phyloP scores from a whole-genome alignment of 2,888 invertebrate species.

The Argynnis bischoffii region DNA sequence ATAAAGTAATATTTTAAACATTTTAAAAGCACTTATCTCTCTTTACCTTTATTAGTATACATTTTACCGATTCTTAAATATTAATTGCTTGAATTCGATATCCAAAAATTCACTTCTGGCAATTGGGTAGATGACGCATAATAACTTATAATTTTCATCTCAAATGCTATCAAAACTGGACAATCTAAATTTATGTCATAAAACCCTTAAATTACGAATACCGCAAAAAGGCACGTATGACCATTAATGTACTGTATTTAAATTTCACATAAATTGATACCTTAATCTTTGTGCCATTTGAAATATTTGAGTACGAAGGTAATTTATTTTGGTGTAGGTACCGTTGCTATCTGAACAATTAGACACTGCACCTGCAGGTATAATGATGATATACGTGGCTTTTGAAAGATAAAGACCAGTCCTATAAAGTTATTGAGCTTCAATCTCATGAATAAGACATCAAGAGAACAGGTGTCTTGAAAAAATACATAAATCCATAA shows the following conservation, averaged over 20 bases:
- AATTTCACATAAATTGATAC: slow-evolving; percentile 17
- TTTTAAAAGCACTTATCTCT: background rate
- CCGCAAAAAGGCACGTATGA: slow-evolving; percentile 8
- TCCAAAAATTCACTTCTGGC: background rate
- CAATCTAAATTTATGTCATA: slow-evolving; percentile 9
- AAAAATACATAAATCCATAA: slow-evolving; percentile 19
- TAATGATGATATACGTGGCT: slow-evolving; percentile 31
- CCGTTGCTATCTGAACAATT: slow-evolving; percentile 19
- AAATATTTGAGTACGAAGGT: background rate
- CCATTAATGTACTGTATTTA: background rate
- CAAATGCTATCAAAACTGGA: slow-evolving; percentile 17
- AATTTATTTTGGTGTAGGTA: background rate
- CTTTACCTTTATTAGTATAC: no score
- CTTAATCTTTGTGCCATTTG: slow-evolving; percentile 7
- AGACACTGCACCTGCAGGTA: slow-evolving; percentile 34
- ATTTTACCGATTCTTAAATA: background rate
- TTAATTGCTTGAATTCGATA: slow-evolving; percentile 1
- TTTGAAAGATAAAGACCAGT: slow-evolving; percentile 18
- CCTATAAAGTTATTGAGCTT: slow-evolving; percentile 24
- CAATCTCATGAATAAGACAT: slow-evolving; percentile 29
- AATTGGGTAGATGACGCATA: slow-evolving; percentile 11
- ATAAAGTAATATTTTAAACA: no score
- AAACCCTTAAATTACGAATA: slow-evolving; percentile 21
- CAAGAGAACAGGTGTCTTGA: slow-evolving; percentile 22
- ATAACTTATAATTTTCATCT: slow-evolving; percentile 2